These are phyloP conservation scores for Macrotrachela quadricornifera DNA, from an alignment of 1,140 invertebrate genomes.

Conservation along the genomic window DNA sequence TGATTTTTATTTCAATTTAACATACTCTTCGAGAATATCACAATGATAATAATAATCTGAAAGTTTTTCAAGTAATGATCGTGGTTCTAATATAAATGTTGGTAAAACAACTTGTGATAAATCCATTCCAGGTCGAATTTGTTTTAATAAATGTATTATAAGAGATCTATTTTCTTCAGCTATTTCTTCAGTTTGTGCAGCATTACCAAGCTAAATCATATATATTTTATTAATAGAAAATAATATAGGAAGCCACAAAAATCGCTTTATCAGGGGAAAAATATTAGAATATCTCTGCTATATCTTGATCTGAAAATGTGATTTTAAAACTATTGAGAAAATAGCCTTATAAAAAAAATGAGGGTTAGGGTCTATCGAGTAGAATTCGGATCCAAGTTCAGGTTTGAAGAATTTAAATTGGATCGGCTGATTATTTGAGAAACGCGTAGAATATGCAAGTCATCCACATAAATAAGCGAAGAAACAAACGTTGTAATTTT, in stretches of 20 bases:
- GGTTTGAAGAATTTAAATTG: too few species aligned
- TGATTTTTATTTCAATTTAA: conserved; percentile 11
- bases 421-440: too few species aligned
- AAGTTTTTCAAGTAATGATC: conserved; percentile 76
- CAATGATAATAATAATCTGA: conserved; percentile 80
- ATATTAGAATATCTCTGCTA: neutral
- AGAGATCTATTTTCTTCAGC: conserved; percentile 80
- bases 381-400: too few species aligned
- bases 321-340: neutral
- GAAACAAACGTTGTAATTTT: too few species aligned
- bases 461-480: too few species aligned
- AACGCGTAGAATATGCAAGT: too few species aligned
- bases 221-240: neutral
- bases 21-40: conserved; percentile 62
- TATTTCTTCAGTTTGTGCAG: conserved; percentile 57
- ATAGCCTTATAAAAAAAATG: neutral
- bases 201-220: conserved; percentile 54
- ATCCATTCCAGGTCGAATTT: conserved; percentile 79
- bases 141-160: conserved; percentile 76
- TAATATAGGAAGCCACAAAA: neutral
- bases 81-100: conserved; percentile 67
- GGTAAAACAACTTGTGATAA: conserved; percentile 79
- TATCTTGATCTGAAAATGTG: neutral
- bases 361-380: neutral
- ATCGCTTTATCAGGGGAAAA: neutral